Conservation (phyloP, 1,140 invertebrate genomes). For the Fopius arisanus region DNA sequence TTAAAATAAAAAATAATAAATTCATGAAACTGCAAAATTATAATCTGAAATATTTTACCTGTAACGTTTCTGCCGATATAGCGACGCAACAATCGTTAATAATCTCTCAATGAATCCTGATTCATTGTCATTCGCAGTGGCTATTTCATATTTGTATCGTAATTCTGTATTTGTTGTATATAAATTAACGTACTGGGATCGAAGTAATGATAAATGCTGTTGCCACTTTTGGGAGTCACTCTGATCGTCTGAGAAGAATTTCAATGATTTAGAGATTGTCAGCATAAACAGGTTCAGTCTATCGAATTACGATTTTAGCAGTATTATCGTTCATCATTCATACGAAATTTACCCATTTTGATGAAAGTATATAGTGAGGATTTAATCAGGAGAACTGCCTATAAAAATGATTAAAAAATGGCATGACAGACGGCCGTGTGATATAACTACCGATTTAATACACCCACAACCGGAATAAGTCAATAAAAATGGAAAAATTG, state of each 20-base stretch:
- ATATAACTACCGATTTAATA: slow-evolving; percentile 10
- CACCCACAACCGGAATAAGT: too few species aligned
- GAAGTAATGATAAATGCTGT: slow-evolving; percentile 83
- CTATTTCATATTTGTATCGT: slow-evolving; percentile 82
- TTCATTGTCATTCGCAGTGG: slow-evolving; percentile 70
- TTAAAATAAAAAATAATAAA: too few species aligned
- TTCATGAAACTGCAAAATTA: too few species aligned
- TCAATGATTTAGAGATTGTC: neutral
- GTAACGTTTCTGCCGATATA: slow-evolving; percentile 82
- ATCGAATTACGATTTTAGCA: neutral
- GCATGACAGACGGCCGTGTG: slow-evolving; percentile 31
- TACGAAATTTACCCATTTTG: slow-evolving; percentile 31
- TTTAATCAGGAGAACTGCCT: slow-evolving; percentile 3
- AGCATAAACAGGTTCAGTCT: neutral
- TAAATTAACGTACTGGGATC: slow-evolving; percentile 91
- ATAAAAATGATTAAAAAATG: slow-evolving; percentile 24
- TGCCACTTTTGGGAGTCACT: slow-evolving; percentile 75
- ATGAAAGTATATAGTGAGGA: neutral
- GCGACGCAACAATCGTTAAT: slow-evolving; percentile 78
- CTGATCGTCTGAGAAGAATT: slow-evolving; percentile 44
- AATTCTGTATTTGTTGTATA: slow-evolving; percentile 83
- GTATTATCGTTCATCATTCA: neutral
- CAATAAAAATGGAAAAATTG: too few species aligned
- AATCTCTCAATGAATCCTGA: slow-evolving; percentile 84
- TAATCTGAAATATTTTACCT: slow-evolving; percentile 58